A percentile compares a stretch with the other conserved stretches of the same genome.
These are phyloP conservation scores for Melinopterus prodromus DNA, from an alignment of 2,888 invertebrate species.

Conservation along the genomic window DNA sequence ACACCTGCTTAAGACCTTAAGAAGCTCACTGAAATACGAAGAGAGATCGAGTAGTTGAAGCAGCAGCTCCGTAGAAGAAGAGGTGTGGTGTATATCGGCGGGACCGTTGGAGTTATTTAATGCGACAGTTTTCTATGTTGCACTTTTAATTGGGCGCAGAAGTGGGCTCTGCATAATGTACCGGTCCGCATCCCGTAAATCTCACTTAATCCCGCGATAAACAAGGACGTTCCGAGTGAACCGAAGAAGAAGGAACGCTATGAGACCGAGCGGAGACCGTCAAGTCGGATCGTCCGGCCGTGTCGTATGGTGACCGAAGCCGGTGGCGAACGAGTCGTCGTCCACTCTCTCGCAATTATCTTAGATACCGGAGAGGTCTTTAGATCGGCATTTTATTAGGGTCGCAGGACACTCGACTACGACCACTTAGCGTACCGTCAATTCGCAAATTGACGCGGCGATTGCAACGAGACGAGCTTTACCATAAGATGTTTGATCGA, in stretches of 20 bases:
- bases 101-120: slow-evolving; percentile 51
- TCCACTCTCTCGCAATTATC: slow-evolving; percentile 35
- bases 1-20: slow-evolving; percentile 35
- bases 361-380: slow-evolving; percentile 43
- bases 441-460: slow-evolving; percentile 42
- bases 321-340: slow-evolving; percentile 27
- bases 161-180: slow-evolving; percentile 53
- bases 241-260: slow-evolving; percentile 28
- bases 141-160: slow-evolving; percentile 55
- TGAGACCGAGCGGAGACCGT: slow-evolving; percentile 29
- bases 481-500: neutral
- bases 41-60: neutral
- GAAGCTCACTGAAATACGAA: neutral
- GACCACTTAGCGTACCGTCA: slow-evolving; percentile 46
- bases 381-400: slow-evolving; percentile 47
- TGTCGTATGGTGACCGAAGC: slow-evolving; percentile 37
- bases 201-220: slow-evolving; percentile 44
- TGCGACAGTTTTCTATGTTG: slow-evolving; percentile 52
- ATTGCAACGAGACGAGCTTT: neutral
- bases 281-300: neutral
- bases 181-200: slow-evolving; percentile 47
- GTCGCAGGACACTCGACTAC: slow-evolving; percentile 34
- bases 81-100: slow-evolving; percentile 49
- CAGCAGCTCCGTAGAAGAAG: slow-evolving; percentile 38
- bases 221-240: slow-evolving; percentile 30